A percentile compares a stretch with the other conserved stretches of the same genome.
Evolutionary conservation across 2,113 vertebrate species (phyloP).

Genomic region (Aegithalos caudatus): DNA sequence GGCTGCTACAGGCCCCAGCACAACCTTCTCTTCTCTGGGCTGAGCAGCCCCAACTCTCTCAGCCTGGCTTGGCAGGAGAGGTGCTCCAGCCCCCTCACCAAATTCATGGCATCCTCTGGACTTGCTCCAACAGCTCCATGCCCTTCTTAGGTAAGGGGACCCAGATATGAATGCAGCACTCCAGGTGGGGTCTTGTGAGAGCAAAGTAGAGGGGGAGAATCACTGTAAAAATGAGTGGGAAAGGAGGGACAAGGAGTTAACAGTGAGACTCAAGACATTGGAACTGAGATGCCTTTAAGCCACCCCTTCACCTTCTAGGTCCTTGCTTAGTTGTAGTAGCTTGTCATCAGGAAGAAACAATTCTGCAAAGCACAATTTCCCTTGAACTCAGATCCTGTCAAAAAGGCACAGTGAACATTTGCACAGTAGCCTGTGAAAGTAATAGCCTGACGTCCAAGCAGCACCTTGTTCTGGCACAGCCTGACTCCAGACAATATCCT

Average conservation of each 20-base stretch:
- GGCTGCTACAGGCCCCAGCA: no score
- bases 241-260: neutral
- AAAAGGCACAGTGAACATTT: neutral
- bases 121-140: neutral
- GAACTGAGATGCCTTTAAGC: neutral
- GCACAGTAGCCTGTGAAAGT: neutral
- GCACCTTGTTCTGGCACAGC: neutral
- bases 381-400: neutral
- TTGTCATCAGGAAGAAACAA: neutral
- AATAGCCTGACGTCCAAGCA: neutral
- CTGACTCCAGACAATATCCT: neutral
- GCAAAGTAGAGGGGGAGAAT: neutral
- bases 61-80: neutral
- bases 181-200: fast-evolving
- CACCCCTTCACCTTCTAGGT: neutral
- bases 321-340: neutral
- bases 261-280: neutral
- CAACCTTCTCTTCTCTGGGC: neutral
- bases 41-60: neutral
- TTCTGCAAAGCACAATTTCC: neutral
- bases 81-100: neutral
- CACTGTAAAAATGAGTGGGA: neutral
- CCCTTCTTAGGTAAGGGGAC: neutral
- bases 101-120: neutral
- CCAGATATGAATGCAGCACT: neutral